phyloP scores from a whole-genome alignment of 2,888 invertebrate genomes.

The Aplocera efformata region DNA sequence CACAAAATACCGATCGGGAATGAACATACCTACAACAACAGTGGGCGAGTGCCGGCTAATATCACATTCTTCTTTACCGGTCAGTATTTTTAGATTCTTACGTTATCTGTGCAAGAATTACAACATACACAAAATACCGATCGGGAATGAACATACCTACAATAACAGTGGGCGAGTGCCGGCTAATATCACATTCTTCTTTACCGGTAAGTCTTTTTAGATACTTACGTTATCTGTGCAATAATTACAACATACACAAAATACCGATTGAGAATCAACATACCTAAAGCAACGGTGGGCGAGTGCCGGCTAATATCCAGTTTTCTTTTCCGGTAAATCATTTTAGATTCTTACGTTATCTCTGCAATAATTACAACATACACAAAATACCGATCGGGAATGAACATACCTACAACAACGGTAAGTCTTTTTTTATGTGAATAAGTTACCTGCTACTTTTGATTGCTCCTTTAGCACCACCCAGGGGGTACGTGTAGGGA shows the following conservation, averaged over 20 bases:
- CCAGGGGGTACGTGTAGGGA: too few relatives aligned
- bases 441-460: too few relatives aligned
- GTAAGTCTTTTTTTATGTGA: too few relatives aligned
- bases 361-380: constrained; percentile 83
- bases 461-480: too few relatives aligned
- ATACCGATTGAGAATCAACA: constrained; percentile 85
- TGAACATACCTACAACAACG: constrained; percentile 79
- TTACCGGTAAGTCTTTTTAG: constrained; percentile 6
- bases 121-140: constrained; percentile 84
- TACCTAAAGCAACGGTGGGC: constrained; percentile 80
- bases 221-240: constrained; percentile 85
- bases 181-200: constrained; percentile 55
- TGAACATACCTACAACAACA: constrained; percentile 79
- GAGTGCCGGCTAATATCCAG: constrained; percentile 79
- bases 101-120: constrained; percentile 85
- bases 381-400: constrained; percentile 87
- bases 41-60: constrained; percentile 79
- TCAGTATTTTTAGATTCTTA: constrained; percentile 42
- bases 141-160: constrained; percentile 83
- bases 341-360: constrained; percentile 82
- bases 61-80: constrained; percentile 47
- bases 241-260: constrained; percentile 82
- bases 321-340: constrained; percentile 5
- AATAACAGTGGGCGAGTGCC: constrained; percentile 82
- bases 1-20: constrained; percentile 87